Evolutionary conservation across 1,140 invertebrate species (phyloP).

Genomic region (Sarcophaga bullata): DNA sequence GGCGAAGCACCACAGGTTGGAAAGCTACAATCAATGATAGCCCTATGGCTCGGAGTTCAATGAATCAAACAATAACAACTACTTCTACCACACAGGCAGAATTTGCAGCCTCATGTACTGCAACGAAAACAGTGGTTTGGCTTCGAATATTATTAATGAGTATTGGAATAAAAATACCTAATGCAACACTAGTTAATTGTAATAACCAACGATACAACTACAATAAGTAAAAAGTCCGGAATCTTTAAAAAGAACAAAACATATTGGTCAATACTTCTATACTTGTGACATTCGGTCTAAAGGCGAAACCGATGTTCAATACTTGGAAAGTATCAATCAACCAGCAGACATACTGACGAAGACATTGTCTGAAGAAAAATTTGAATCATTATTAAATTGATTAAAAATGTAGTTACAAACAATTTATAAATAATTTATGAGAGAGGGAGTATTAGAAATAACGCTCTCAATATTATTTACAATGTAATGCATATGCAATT

Average conservation of each 20-base stretch:
- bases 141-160: slow-evolving; percentile 54
- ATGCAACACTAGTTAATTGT: slow-evolving; percentile 39
- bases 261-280: slow-evolving; percentile 63
- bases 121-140: slow-evolving; percentile 60
- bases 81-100: slow-evolving; percentile 67
- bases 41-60: too few relatives aligned
- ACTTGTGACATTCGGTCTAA: neutral
- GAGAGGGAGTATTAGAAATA: too few relatives aligned
- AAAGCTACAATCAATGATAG: too few relatives aligned
- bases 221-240: slow-evolving; percentile 23
- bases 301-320: neutral
- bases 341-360: neutral
- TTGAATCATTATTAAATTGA: too few relatives aligned
- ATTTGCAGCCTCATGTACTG: slow-evolving; percentile 64
- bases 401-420: too few relatives aligned
- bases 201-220: slow-evolving; percentile 42
- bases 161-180: slow-evolving; percentile 46
- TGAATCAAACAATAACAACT: slow-evolving; percentile 65
- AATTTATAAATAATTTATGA: too few relatives aligned
- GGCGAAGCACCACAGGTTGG: slow-evolving; percentile 57
- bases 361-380: too few relatives aligned
- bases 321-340: slow-evolving; percentile 8
- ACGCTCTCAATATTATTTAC: too few relatives aligned
- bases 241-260: slow-evolving; percentile 47
- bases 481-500: too few relatives aligned